Base-by-base conservation (phyloP, 2,888 invertebrate species). In the Plebejus argus region DNA sequence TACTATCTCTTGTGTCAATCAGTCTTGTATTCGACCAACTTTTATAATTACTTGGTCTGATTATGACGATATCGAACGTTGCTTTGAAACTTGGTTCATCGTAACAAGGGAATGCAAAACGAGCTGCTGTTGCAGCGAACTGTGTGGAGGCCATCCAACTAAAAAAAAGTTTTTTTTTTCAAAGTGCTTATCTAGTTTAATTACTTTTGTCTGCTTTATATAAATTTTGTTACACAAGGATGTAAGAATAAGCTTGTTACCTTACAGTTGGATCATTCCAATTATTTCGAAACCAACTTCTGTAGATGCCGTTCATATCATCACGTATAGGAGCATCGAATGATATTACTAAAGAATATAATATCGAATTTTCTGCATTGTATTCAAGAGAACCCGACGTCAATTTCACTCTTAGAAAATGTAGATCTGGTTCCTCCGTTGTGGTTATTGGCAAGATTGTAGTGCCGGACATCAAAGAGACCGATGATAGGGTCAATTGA, bases 81-180 rank as follows among this genome's bases (percentile, higher is more conserved):
- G 98, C 97, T 85, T 98, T 97, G 85, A 97, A 96, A n/a, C 95
- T 95, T 0, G 98, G 98, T 82, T 98, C 96, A 84, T 97, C 97
- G 83, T 97, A 97, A 83, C 96, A 96, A 39, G 97, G 97, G 87
- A 97, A 97, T 0, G 96, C 97, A 81, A 92, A 92, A 33, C 97
- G 95, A 0, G 96, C 96, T 78, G 96, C 89, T 1, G 95, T 95
- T 0, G 96, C 94, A 88, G 96, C 95, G 85, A 97, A 96, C 83
- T 97, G 96, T 0, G 97, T 97, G 0, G 96, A 94, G 0, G 95
- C 96, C 87, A 95, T 89, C 94, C 93, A 95, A 58, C 95, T 95
- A 78, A 35, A 49, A 49, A 49, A 49, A 49, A 3, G 2, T 2
- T 45, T 45, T 12, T 15, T 49, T 12, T 49, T 15, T 49, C 3